A percentile compares a stretch with the other conserved stretches of the same genome.
Conservation (phyloP, 2,797 vertebrate genomes). For the Alcedo atthis region DNA sequence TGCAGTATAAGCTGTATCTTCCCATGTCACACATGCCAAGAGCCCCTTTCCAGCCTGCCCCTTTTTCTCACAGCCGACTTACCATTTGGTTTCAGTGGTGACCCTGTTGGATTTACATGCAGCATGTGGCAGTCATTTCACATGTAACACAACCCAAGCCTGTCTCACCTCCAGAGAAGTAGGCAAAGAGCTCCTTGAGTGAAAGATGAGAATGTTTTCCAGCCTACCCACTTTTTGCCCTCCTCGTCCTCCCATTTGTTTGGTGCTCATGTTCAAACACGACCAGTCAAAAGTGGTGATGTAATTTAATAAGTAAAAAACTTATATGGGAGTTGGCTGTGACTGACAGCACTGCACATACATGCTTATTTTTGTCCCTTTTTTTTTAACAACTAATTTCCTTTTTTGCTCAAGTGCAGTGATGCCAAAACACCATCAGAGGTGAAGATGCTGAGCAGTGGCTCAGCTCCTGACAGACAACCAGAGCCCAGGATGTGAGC, state of each 20-base stretch:
- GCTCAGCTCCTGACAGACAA: neutral
- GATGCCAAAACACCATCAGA: neutral
- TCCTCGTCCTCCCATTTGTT: neutral
- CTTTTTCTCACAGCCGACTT: neutral
- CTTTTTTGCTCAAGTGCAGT: neutral
- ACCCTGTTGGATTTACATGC: neutral
- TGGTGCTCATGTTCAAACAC: neutral
- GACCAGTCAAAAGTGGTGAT: neutral
- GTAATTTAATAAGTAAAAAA: neutral
- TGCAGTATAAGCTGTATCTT: neutral
- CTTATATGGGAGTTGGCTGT: rapidly evolving
- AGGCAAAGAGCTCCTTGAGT: neutral
- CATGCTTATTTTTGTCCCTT: neutral
- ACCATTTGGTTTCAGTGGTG: neutral
- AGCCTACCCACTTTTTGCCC: neutral
- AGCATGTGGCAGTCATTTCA: neutral
- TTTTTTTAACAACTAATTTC: neutral
- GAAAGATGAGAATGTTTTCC: neutral
- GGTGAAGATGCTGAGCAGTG: neutral
- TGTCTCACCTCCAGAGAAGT: neutral
- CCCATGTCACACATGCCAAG: neutral
- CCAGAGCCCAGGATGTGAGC: rapidly evolving
- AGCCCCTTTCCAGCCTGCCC: neutral
- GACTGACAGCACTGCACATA: neutral
- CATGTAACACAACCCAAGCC: neutral